phyloP scores from a whole-genome alignment of 2,797 vertebrate genomes.

The Tiaroga cobitis region DNA sequence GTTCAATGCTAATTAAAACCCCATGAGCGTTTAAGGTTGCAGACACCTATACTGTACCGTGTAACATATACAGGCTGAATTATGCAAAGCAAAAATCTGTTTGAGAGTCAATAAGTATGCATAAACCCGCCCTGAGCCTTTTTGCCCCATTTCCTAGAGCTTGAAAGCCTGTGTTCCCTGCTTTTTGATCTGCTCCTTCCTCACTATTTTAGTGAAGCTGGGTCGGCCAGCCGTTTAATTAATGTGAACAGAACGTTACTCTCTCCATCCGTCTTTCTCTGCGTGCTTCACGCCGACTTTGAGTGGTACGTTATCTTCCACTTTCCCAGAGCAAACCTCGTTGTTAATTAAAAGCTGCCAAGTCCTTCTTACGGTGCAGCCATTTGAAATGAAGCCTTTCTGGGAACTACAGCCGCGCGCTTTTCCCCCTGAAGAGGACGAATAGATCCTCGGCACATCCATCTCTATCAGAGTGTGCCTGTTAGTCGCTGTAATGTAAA shows the following conservation, averaged over 20 bases:
- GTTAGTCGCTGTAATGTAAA: constrained; percentile 5
- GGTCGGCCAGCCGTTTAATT: constrained; percentile 36
- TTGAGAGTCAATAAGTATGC: constrained; percentile 23
- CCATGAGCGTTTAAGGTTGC: background rate
- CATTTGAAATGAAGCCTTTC: constrained; percentile 37
- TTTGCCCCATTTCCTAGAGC: constrained; percentile 31
- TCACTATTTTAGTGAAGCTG: constrained; percentile 41
- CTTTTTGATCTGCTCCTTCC: constrained; percentile 45
- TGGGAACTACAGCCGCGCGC: background rate
- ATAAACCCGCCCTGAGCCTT: background rate
- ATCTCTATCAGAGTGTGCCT: constrained; percentile 6
- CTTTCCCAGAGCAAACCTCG: constrained; percentile 51
- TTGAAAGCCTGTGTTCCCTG: constrained; percentile 32
- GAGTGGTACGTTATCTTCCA: constrained; percentile 51
- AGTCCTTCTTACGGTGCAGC: constrained; percentile 30
- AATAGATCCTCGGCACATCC: constrained; percentile 20
- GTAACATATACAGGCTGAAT: constrained; percentile 14
- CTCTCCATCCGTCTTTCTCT: constrained; percentile 44
- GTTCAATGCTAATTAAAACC: background rate
- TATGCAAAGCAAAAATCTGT: background rate
- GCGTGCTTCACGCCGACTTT: constrained; percentile 12
- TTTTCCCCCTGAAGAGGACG: constrained; percentile 16
- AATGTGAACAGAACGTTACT: constrained; percentile 44
- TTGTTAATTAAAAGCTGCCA: constrained; percentile 57
- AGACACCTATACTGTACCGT: background rate